A percentile compares a stretch with the other conserved stretches of the same genome.
Evolutionary conservation across 2,888 invertebrate species (phyloP).

Genomic region (Drosophila hamatofila): DNA sequence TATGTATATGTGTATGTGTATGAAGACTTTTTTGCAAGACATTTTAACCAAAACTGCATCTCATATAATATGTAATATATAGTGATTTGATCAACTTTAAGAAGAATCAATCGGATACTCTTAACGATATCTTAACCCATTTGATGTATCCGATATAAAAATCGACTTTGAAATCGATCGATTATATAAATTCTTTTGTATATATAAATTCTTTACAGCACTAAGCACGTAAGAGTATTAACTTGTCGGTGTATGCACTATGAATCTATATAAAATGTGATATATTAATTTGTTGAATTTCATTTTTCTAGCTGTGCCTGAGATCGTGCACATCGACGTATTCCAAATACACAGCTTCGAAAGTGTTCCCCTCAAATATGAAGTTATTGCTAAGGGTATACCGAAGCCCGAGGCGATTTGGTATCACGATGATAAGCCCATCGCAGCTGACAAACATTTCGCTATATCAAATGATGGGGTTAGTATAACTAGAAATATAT

Average conservation of each 20-base stretch:
- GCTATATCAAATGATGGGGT: slow-evolving; percentile 88
- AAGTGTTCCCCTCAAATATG: slow-evolving; percentile 92
- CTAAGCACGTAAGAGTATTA: slow-evolving; percentile 5
- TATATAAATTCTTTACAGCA: slow-evolving; percentile 10
- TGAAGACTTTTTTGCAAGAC: not conserved
- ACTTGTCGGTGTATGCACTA: not conserved
- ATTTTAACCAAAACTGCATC: slow-evolving; percentile 5
- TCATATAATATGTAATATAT: not conserved
- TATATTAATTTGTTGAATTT: not conserved
- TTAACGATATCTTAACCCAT: slow-evolving; percentile 7
- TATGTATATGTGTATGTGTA: not conserved
- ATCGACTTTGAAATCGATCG: slow-evolving; percentile 8
- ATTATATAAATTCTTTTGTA: slow-evolving; percentile 2
- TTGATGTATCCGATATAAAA: not conserved
- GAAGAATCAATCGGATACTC: not conserved
- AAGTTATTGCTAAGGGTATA: slow-evolving; percentile 90
- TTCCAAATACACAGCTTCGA: slow-evolving; percentile 91
- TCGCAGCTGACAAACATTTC: slow-evolving; percentile 88
- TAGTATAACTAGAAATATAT: no score
- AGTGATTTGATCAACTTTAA: slow-evolving; percentile 1
- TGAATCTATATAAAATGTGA: not conserved
- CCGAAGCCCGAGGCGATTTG: slow-evolving; percentile 92
- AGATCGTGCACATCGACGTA: slow-evolving; percentile 90
- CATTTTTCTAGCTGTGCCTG: slow-evolving; percentile 87
- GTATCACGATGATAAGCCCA: slow-evolving; percentile 91